phyloP scores from a whole-genome alignment of 2,797 vertebrate species.

The Ctenosaura bakeri region DNA sequence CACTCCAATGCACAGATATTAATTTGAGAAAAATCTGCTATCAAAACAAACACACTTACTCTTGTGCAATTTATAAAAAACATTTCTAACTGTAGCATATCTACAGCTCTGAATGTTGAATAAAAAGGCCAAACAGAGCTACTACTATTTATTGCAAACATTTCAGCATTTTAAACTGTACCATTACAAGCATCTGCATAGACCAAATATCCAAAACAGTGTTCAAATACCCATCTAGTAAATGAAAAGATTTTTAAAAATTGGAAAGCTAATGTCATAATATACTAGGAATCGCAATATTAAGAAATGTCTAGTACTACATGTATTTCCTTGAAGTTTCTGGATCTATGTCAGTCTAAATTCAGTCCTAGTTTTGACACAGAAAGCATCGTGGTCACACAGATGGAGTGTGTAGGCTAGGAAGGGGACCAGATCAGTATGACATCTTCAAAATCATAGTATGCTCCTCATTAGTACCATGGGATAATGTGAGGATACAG shows the following conservation, averaged over 20 bases:
- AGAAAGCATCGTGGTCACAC: background rate
- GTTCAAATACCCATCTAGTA: constrained; percentile 75
- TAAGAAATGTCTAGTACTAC: constrained; percentile 76
- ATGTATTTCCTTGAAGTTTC: constrained; percentile 38
- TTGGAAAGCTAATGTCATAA: constrained; percentile 82
- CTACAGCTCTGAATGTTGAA: constrained; percentile 62
- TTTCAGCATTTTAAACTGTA: constrained; percentile 71
- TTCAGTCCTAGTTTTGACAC: background rate
- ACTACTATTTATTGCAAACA: constrained; percentile 71
- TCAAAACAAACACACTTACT: constrained; percentile 31
- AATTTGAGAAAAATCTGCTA: constrained; percentile 50
- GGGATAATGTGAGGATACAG: background rate
- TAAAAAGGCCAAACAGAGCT: constrained; percentile 60
- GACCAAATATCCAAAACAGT: constrained; percentile 73
- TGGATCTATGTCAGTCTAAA: constrained; percentile 35
- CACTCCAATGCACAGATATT: constrained; percentile 49
- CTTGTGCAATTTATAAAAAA: constrained; percentile 32
- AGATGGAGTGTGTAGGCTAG: background rate
- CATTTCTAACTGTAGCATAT: constrained; percentile 39
- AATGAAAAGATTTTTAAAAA: constrained; percentile 71
- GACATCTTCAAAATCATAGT: background rate
- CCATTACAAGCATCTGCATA: constrained; percentile 63
- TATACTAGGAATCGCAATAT: constrained; percentile 78
- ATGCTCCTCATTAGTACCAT: background rate
- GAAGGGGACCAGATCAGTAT: background rate